phyloP scores from a whole-genome alignment of 2,113 vertebrate genomes.

The Charina bottae region DNA sequence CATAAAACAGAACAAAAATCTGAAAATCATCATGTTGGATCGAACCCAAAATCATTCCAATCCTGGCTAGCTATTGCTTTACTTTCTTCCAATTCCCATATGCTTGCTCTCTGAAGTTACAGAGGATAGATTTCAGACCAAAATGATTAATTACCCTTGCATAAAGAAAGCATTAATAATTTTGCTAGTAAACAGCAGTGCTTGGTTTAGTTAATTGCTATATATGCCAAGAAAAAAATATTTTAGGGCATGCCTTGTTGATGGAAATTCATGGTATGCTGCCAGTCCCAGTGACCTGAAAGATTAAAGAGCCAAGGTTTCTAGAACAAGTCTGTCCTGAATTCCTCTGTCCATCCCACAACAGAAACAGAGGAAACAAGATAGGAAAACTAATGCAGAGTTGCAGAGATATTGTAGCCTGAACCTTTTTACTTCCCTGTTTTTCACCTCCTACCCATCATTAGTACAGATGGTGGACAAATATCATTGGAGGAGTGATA shows the following conservation, averaged over 20 bases:
- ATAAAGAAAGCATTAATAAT: slow-evolving; percentile 3
- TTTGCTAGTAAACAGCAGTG: neutral
- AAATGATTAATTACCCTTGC: neutral
- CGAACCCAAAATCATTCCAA: neutral
- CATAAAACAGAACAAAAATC: neutral
- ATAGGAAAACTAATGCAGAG: neutral
- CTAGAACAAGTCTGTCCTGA: neutral
- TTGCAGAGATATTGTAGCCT: too few species aligned
- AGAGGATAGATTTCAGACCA: slow-evolving; percentile 5
- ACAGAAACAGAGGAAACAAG: neutral
- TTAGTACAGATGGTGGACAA: neutral
- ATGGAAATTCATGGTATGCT: neutral
- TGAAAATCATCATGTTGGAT: neutral
- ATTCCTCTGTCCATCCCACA: neutral
- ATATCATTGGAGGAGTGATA: too few species aligned
- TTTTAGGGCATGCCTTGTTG: neutral
- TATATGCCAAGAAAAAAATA: neutral
- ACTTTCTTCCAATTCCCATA: neutral
- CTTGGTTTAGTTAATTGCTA: neutral
- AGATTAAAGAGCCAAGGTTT: neutral
- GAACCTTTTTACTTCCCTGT: too few species aligned
- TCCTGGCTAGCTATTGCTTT: neutral
- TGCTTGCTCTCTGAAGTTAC: neutral
- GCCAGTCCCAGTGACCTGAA: too few species aligned
- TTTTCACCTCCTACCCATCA: too few species aligned